Conservation (phyloP, 2,888 invertebrate genomes). For the Luffia ferchaultella region DNA sequence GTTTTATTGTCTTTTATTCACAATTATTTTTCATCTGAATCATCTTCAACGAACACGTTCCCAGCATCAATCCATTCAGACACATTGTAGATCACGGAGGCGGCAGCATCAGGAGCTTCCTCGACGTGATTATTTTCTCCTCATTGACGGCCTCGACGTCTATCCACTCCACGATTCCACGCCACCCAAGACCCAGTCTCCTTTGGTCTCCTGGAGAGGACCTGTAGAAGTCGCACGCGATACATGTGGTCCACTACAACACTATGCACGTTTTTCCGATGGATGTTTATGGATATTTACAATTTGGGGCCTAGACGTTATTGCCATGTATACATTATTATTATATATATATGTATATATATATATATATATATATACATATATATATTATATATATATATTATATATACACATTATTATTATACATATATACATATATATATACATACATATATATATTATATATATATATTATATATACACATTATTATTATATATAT, state of each 20-base stretch:
- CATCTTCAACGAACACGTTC: background rate
- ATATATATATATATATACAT: too few relatives aligned
- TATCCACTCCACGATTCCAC: slow-evolving; percentile 5
- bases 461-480: too few relatives aligned
- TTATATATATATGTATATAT: too few relatives aligned
- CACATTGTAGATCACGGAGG: slow-evolving; percentile 1
- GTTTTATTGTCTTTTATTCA: background rate
- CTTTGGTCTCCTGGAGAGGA: slow-evolving; percentile 8
- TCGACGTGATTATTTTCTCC: background rate
- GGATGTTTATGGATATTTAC: background rate
- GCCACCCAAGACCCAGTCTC: slow-evolving; percentile 1
- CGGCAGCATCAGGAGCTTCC: slow-evolving; percentile 2
- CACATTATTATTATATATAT: too few relatives aligned
- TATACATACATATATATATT: too few relatives aligned
- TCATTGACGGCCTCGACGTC: slow-evolving; percentile 5
- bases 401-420: too few relatives aligned
- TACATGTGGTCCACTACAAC: slow-evolving; percentile 4
- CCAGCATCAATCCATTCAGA: slow-evolving; percentile 1
- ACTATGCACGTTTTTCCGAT: slow-evolving; percentile 14
- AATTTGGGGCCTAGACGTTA: background rate
- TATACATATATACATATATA: too few relatives aligned
- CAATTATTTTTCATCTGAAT: background rate
- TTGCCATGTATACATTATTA: too few relatives aligned
- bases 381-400: too few relatives aligned
- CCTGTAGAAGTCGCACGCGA: slow-evolving; percentile 15